These are phyloP conservation scores for Hemicrepidius hirtus DNA, from an alignment of 2,888 invertebrate species.

Conservation along the genomic window DNA sequence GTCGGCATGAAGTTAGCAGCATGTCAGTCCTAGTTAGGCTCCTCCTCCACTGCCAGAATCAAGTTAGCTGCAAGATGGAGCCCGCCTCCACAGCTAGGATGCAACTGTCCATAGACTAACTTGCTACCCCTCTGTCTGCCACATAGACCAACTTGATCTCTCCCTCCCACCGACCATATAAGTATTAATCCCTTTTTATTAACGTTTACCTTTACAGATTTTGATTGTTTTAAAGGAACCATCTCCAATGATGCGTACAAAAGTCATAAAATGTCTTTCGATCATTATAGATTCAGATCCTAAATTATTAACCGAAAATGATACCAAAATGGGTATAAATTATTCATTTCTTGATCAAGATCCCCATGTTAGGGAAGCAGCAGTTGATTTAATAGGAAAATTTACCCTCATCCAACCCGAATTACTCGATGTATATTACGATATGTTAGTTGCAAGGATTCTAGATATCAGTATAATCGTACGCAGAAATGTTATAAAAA, in stretches of 20 bases:
- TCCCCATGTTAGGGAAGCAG: constrained; percentile 98
- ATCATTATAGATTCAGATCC: constrained; percentile 99
- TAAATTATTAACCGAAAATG: constrained; percentile 88
- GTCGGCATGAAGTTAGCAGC: too few species aligned
- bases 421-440: constrained; percentile 97
- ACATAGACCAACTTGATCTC: too few species aligned
- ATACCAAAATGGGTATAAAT: constrained; percentile 97
- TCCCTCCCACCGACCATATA: too few species aligned
- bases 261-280: constrained; percentile 98
- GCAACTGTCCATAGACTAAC: too few species aligned
- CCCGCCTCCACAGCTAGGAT: too few species aligned
- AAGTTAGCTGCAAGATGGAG: too few species aligned
- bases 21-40: too few species aligned
- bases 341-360: constrained; percentile 97
- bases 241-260: constrained; percentile 96
- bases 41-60: too few species aligned
- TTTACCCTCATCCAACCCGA: constrained; percentile 97
- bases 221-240: constrained; percentile 91
- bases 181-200: too few species aligned
- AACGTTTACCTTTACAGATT: constrained; percentile 76
- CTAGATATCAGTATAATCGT: constrained; percentile 99
- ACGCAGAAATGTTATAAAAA: constrained; percentile 98
- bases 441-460: constrained; percentile 94
- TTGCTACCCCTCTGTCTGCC: too few species aligned
- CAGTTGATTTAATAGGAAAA: constrained; percentile 98